Conservation (phyloP, 2,113 vertebrate species). For the Romanogobio albipinnatus region DNA sequence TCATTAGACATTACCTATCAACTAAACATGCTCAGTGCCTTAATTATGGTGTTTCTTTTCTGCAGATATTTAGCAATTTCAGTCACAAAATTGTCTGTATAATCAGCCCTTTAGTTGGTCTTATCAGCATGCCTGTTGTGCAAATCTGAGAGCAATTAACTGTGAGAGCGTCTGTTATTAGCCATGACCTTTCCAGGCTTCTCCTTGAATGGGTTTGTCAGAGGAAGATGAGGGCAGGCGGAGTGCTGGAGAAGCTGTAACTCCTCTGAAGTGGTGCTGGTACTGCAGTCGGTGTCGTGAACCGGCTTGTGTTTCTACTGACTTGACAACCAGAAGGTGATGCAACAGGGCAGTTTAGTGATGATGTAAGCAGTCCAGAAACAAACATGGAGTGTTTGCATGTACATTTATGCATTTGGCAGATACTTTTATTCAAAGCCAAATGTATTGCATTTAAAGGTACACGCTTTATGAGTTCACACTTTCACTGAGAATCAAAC, state of each 20-base stretch:
- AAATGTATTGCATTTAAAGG: neutral
- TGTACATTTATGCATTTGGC: neutral
- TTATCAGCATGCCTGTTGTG: constrained; percentile 20
- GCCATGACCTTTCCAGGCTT: constrained; percentile 43
- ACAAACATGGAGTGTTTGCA: neutral
- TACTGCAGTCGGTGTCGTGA: neutral
- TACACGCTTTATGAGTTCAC: neutral
- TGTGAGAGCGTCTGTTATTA: constrained; percentile 44
- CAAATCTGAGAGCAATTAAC: constrained; percentile 46
- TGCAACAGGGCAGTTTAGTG: neutral
- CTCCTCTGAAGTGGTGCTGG: neutral
- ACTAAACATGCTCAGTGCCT: neutral
- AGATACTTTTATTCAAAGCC: neutral
- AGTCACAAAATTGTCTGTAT: neutral
- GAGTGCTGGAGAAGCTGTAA: constrained; percentile 5
- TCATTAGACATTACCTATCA: neutral
- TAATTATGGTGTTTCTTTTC: constrained; percentile 11
- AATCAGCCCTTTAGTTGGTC: constrained; percentile 25
- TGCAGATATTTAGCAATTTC: neutral
- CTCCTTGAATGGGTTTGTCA: constrained; percentile 17
- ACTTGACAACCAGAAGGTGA: neutral
- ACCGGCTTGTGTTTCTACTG: neutral
- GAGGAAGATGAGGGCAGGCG: constrained; percentile 43
- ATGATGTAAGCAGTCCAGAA: no score
- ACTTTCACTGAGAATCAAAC: neutral